Evolutionary conservation across 2,113 vertebrate species (phyloP).

Genomic region (Grammomys dolichurus): DNA sequence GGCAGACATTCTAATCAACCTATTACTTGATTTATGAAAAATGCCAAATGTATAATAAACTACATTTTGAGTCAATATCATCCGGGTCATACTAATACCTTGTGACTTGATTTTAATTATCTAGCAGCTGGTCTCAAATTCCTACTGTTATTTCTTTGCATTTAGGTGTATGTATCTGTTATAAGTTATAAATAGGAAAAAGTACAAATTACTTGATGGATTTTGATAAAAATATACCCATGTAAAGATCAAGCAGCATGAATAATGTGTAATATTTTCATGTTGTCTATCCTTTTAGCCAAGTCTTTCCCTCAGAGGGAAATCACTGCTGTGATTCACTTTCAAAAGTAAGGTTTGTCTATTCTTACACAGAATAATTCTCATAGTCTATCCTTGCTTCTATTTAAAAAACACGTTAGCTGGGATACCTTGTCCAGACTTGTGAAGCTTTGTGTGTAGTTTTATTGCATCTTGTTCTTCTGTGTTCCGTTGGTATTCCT

Average conservation of each 20-base stretch:
- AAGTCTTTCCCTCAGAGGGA: background rate
- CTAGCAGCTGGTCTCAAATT: conserved; percentile 41
- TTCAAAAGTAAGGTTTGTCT: background rate
- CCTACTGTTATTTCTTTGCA: background rate
- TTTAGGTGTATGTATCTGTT: background rate
- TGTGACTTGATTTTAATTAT: conserved; percentile 19
- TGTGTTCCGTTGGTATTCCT: background rate
- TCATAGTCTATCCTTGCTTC: background rate
- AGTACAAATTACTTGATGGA: background rate
- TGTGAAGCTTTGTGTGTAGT: background rate
- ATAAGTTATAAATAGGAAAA: conserved; percentile 20
- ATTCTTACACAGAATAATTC: background rate
- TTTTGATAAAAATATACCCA: conserved; percentile 46
- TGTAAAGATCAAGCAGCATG: background rate
- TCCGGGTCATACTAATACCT: background rate
- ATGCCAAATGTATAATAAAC: conserved; percentile 43
- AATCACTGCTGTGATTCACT: background rate
- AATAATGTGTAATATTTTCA: background rate
- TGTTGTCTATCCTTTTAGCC: background rate
- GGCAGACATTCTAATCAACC: conserved; percentile 30
- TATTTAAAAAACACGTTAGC: background rate
- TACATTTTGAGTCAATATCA: conserved; percentile 31
- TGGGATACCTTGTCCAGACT: background rate
- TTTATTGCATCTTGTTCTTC: background rate
- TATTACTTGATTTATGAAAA: conserved; percentile 63